Percentiles rank a stretch among this genome's conserved stretches.
Evolutionary conservation across 2,797 vertebrate genomes (phyloP).

Genomic region (Oreochromis mossambicus): DNA sequence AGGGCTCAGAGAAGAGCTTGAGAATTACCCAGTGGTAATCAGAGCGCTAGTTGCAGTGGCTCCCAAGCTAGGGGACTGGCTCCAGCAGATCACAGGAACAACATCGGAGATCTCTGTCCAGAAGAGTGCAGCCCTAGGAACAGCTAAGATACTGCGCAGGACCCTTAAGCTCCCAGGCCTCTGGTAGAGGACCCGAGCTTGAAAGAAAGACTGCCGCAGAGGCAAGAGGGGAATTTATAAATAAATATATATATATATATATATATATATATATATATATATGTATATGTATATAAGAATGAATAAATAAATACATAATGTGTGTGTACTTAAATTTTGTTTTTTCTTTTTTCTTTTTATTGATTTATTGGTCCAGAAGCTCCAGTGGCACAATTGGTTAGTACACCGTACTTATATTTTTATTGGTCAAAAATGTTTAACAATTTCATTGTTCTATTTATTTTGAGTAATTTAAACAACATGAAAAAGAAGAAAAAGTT

Average conservation of each 20-base stretch:
- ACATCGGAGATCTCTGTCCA: not conserved
- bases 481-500: not conserved
- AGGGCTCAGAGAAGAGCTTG: not conserved
- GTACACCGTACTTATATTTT: not conserved
- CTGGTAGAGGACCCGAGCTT: not conserved
- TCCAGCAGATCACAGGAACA: not conserved
- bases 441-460: not conserved
- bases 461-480: not conserved
- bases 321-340: not conserved
- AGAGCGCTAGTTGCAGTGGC: not conserved
- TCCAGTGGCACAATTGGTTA: not conserved
- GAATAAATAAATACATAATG: not conserved
- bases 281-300: not conserved
- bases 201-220: not conserved
- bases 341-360: accelerated
- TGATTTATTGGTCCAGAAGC: not conserved
- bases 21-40: not conserved
- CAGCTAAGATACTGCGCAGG: not conserved
- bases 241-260: not conserved
- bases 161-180: not conserved
- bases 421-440: not conserved
- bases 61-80: not conserved
- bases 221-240: not conserved
- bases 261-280: not conserved
- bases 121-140: not conserved